Evolutionary conservation across 1,140 invertebrate species (phyloP), one percentile per base, ranked within the genome.

Genomic region (Apis dorsata): DNA sequence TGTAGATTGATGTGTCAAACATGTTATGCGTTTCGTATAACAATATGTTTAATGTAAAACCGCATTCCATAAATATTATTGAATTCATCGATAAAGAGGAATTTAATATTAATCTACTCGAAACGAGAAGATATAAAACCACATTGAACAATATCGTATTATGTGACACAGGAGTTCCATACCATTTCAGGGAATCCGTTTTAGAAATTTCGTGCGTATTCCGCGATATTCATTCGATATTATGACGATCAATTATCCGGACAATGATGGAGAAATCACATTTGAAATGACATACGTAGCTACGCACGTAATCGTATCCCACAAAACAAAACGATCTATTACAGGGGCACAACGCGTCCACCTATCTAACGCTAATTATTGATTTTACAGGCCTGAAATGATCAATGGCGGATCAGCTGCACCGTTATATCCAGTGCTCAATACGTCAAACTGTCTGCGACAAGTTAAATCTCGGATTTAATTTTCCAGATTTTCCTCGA

Each of bases 261-360:
- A 17, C 17, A 76, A 76, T 11, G 24, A 53, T 15, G 55, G 65
- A 8, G 59, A 34, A 60, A 69, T 81, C 34, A 44, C 66, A 69
- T n/a, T 66, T 49, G 80, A 60, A 69, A 76, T 60, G 73, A 60
- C 63, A 60, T 19, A 51, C 53, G 34, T 34, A 34, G 55, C n/a
- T 12, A 63, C 1, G 4, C 55, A 55, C 15, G 34, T 28, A 68
- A 76, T 69, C 63, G 13, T n/a, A 73, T 60, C 44, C n/a, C 73
- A 9, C 34, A 69, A 81, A 81, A 81, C 63, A 62, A 51, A 69
- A 62, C 55, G 51, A 12, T 44, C 44, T 59, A 69, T 81, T 69
- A 69, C 44, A 24, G 49, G 12, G 5, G 5, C 8, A 13, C 17
- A 65, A 62, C 55, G 13, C 9, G 57, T 76, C 59, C 49, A 28